These are phyloP conservation scores for Drosophila prostipennis DNA, from an alignment of 2,888 invertebrate genomes.

Conservation along the genomic window DNA sequence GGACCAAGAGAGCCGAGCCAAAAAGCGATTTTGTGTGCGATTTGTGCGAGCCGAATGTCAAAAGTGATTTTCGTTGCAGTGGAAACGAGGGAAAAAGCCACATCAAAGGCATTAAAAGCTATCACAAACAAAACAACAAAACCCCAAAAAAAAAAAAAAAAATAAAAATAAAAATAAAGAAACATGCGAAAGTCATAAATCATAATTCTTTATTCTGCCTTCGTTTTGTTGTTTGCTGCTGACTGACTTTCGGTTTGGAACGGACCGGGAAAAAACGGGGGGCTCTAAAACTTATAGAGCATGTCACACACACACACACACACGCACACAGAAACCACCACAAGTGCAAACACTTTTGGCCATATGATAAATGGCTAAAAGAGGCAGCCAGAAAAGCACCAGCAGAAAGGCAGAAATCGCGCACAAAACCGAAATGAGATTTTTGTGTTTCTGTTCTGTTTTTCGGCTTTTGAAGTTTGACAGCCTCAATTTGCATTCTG, in stretches of 20 bases:
- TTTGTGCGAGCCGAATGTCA: conserved; percentile 60
- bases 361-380: conserved; percentile 72
- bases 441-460: conserved; percentile 24
- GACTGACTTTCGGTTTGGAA: conserved; percentile 66
- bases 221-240: conserved; percentile 48
- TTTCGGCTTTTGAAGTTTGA: conserved; percentile 55
- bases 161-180: conserved; percentile 36
- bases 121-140: conserved; percentile 39
- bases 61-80: conserved; percentile 73
- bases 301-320: conserved; percentile 42
- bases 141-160: background rate
- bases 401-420: conserved; percentile 47
- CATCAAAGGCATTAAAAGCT: conserved; percentile 67
- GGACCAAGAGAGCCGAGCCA: conserved; percentile 16
- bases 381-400: conserved; percentile 32
- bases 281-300: conserved; percentile 63
- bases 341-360: conserved; percentile 30
- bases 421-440: conserved; percentile 47
- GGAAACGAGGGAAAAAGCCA: conserved; percentile 11
- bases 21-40: conserved; percentile 32
- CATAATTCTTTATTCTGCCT: conserved; percentile 76
- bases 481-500: conserved; percentile 67
- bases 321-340: conserved; percentile 9
- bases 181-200: conserved; percentile 79
- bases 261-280: conserved; percentile 56